A percentile compares a stretch with the other conserved stretches of the same genome.
Conservation (phyloP, 2,797 vertebrate genomes). For the Myotis vivesi region DNA sequence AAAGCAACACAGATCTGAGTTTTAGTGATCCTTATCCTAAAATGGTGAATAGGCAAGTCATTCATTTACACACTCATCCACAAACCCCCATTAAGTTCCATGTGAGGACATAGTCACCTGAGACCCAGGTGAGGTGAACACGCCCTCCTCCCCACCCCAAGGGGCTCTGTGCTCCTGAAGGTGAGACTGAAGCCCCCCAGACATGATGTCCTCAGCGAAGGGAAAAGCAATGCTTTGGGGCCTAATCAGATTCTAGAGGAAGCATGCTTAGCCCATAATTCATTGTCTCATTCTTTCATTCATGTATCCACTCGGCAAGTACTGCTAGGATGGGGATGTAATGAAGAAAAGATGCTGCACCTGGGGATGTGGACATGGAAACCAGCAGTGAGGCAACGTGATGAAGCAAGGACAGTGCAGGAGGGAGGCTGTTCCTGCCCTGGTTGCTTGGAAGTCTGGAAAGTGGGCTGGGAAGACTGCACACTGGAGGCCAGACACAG, state of each 20-base stretch:
- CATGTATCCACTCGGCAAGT: neutral
- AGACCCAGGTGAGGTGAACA: neutral
- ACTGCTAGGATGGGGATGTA: fast-evolving
- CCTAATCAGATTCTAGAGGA: neutral
- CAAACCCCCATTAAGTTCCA: fast-evolving
- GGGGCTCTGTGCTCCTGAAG: neutral
- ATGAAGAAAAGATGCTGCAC: fast-evolving
- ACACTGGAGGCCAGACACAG: neutral
- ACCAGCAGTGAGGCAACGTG: fast-evolving
- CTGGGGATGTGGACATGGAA: fast-evolving
- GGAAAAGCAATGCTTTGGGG: neutral
- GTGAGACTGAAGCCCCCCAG: neutral
- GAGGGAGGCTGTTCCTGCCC: fast-evolving
- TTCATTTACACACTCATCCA: neutral
- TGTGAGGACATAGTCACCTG: fast-evolving
- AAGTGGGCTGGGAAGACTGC: neutral
- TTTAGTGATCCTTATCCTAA: no score
- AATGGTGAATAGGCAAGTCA: neutral
- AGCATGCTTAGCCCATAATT: neutral
- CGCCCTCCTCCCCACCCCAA: no score
- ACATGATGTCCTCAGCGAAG: neutral
- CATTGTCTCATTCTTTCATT: neutral
- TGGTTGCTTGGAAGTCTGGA: neutral
- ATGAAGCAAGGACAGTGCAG: fast-evolving
- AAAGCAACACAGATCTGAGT: neutral